Conservation (phyloP, 2,888 invertebrate genomes). For the Frankliniella intonsa region DNA sequence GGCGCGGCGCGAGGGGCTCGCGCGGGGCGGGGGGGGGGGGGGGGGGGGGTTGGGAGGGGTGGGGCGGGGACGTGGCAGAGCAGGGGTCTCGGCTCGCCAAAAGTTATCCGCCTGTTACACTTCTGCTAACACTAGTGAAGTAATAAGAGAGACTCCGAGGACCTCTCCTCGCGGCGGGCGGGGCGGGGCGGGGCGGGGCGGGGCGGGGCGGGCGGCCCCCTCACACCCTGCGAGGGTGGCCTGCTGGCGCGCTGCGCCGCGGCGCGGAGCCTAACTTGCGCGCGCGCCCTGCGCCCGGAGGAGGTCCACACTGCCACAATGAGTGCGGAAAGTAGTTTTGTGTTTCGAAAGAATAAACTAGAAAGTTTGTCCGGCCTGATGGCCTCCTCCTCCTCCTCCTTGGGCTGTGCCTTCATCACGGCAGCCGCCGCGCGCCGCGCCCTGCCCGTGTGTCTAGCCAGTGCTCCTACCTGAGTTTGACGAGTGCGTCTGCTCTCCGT, state of each 20-base stretch:
- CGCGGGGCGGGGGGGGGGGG: not conserved
- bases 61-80: not conserved
- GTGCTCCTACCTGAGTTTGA: too few relatives aligned
- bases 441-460: too few relatives aligned
- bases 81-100: not conserved
- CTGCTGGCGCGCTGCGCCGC: not conserved
- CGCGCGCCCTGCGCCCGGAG: not conserved
- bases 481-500: not conserved
- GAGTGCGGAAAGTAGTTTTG: slow-evolving; percentile 14
- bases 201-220: not conserved
- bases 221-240: not conserved
- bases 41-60: not conserved
- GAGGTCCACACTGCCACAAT: slow-evolving; percentile 1
- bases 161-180: not conserved
- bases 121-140: slow-evolving; percentile 26
- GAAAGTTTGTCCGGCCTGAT: slow-evolving; percentile 26
- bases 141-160: slow-evolving; percentile 16
- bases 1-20: not conserved
- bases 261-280: not conserved
- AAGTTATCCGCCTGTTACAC: slow-evolving; percentile 25
- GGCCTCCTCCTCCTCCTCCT: not conserved
- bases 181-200: not conserved
- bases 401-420: not conserved
- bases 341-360: slow-evolving; percentile 23
- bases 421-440: not conserved